Evolutionary conservation across 2,797 vertebrate species (phyloP), one percentile per base, ranked within the genome.

Genomic region (Acrossocheilus wenchowensis): DNA sequence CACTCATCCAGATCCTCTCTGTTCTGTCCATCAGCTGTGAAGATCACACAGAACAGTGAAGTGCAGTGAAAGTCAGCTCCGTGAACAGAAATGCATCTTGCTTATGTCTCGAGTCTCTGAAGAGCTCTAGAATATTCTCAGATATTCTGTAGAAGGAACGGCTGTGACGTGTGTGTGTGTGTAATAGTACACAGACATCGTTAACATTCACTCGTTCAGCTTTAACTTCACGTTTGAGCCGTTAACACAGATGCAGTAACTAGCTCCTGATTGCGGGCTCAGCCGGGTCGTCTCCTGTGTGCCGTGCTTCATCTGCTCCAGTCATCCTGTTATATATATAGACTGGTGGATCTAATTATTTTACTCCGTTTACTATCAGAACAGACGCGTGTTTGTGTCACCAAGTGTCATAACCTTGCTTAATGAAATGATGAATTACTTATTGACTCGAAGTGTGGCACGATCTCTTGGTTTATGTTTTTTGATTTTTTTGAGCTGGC

Each of bases 21-120:
- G 57, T 79, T 45, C 57, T 43, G 78, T 45, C 39, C 78, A 64
- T 64, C 78, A 30, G 78, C 78, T 64, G 39, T 26, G 34, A 14
- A 79, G 45, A 62, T 19, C 8, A 43, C 23, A 60, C 8, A 41
- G 4, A 43, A 57, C 11, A 57, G 11, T 21, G 17, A 50, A 52
- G 15, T 52, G 15, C 48, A 41, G 15, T 43, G 60, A 79, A 41
- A 78, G n/a, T 1, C 15, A 68, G 36, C 15, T 34, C 17, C 10
- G 19, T 66, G 26, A 66, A 21, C 4, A 39, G 15, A 17, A 48
- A 48, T 48, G 48, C 48, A n/a, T 60, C 23, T 60, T 60, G 57
- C 23, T 10, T 11, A 12, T 4, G 57, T n/a, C 57, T 62, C 4
- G 10, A 50, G 48, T 50, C 48, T 52, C 50, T 5, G 15, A 17